Base-by-base conservation (phyloP, 1,140 invertebrate genomes). In the Aphelenchoides fujianensis region DNA sequence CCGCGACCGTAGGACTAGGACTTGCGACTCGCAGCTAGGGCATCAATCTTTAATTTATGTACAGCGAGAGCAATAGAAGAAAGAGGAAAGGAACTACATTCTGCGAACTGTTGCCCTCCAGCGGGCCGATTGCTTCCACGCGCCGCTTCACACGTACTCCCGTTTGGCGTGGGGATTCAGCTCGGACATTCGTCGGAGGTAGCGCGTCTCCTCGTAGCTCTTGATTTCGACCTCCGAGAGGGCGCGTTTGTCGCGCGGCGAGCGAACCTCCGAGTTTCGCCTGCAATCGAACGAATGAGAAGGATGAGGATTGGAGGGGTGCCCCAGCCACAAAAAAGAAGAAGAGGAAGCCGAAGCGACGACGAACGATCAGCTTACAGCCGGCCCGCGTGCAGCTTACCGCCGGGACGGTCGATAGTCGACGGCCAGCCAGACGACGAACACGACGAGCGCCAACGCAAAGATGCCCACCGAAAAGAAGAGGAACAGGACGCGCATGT, bases 201-300 rank as follows among this genome's bases (percentile, higher is more conserved):
- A 76, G 37, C 64, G 72, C 23, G 75, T 75, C 57, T 76, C 75
- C 66, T 76, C 75, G 23, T 41, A 57, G 35, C 77, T 79, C 74
- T 73, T 73, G 16, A 76, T 72, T 55, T 76, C 75, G 32, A 76
- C 77, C 69, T 76, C 75, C 27, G 77, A 79, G 28, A 75, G 16
- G n/a, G 53, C 72, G 16, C 59, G 61, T 67, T 72, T 75, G 27
- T 72, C 71, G 19, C 71, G 62, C 67, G 34, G 62, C 7, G 7
- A 23, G 5, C 30, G 5, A 7, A 19, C 5, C 19, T 53, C 16
- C 12, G 57, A 66, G 3, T 59, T 52, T 59, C 5, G 16, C 30
- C 16, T 66, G 41, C 12, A 48, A 48, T 12, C 23, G 12, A 12
- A 48, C 41, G 23, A 48, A 48, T 48, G 12, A 48, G 41, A n/a